Conservation (phyloP, 2,113 vertebrate species). For the Canis aureus region DNA sequence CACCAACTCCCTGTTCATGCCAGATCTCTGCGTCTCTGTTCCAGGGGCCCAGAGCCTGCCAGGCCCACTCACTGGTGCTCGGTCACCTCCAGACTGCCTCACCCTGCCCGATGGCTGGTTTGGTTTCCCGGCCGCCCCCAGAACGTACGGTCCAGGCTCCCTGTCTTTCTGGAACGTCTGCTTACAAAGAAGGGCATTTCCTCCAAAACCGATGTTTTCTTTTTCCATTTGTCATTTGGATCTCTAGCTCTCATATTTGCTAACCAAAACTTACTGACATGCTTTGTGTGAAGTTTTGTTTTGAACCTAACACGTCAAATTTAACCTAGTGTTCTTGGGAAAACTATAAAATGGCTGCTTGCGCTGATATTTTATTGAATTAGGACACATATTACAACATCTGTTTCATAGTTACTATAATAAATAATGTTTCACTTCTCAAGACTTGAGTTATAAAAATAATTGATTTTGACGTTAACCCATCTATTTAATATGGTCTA, state of each 20-base stretch:
- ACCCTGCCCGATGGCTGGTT: not conserved
- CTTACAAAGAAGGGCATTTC: not conserved
- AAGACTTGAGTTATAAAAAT: conserved; percentile 77
- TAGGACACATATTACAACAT: conserved; percentile 78
- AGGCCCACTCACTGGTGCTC: accelerated
- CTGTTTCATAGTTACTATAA: conserved; percentile 78
- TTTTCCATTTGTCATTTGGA: conserved; percentile 40
- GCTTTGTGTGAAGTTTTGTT: conserved; percentile 59
- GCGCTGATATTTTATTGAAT: conserved; percentile 68
- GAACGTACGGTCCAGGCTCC: not conserved
- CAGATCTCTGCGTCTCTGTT: not conserved
- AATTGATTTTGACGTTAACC: conserved; percentile 81
- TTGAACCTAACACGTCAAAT: conserved; percentile 44
- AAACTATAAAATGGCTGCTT: conserved; percentile 64
- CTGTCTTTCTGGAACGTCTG: conserved; percentile 50
- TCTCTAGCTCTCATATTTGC: conserved; percentile 48
- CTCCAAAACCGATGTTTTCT: conserved; percentile 10
- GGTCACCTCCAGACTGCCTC: too few species aligned
- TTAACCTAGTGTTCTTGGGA: conserved; percentile 62
- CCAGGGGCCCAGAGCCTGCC: too few species aligned
- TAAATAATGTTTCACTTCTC: conserved; percentile 79
- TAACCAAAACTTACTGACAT: conserved; percentile 10
- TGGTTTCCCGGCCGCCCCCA: not conserved
- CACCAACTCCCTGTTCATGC: not conserved
- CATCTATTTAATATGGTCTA: conserved; percentile 76